Percentiles rank a stretch among this genome's conserved stretches.
These are phyloP conservation scores for Clarias platycephalus DNA, from an alignment of 2,797 vertebrate species.

Conservation along the genomic window DNA sequence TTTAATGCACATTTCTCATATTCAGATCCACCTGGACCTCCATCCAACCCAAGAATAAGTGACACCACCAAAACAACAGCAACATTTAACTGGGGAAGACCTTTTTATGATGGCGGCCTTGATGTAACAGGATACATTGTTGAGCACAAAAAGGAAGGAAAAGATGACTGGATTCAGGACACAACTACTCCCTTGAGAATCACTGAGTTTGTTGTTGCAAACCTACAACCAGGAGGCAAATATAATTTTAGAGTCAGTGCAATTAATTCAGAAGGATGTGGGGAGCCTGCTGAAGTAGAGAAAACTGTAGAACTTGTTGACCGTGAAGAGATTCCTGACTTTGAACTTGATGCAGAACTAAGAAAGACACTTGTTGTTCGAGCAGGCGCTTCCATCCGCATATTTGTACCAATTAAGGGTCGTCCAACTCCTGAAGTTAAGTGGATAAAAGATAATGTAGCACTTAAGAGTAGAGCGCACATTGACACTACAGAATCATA, in stretches of 20 bases:
- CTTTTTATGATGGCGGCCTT: slow-evolving; percentile 96
- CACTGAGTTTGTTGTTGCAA: slow-evolving; percentile 89
- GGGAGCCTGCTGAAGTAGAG: slow-evolving; percentile 89
- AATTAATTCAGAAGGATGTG: slow-evolving; percentile 87
- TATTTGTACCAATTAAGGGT: slow-evolving; percentile 96
- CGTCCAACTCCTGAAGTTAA: slow-evolving; percentile 91
- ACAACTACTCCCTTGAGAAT: slow-evolving; percentile 84
- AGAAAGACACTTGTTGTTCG: slow-evolving; percentile 95
- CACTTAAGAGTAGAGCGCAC: slow-evolving; percentile 88
- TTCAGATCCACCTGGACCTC: slow-evolving; percentile 95
- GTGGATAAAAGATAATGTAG: slow-evolving; percentile 90
- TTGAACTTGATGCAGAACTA: slow-evolving; percentile 95
- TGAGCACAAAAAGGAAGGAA: slow-evolving; percentile 93
- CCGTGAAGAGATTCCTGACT: slow-evolving; percentile 88
- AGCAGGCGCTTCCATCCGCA: slow-evolving; percentile 88
- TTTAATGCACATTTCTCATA: slow-evolving; percentile 31
- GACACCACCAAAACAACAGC: slow-evolving; percentile 96
- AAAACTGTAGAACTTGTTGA: slow-evolving; percentile 86
- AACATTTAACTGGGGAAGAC: slow-evolving; percentile 88
- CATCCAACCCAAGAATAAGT: slow-evolving; percentile 89
- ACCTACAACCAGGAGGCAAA: slow-evolving; percentile 89
- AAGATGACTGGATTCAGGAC: slow-evolving; percentile 92
- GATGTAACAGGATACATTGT: slow-evolving; percentile 91
- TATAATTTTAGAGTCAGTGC: slow-evolving; percentile 94
- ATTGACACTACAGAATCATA: slow-evolving; percentile 97